Evolutionary conservation across 2,113 vertebrate genomes (phyloP), one percentile per base, ranked within the genome.

Genomic region (Cyprinodon variegatus): DNA sequence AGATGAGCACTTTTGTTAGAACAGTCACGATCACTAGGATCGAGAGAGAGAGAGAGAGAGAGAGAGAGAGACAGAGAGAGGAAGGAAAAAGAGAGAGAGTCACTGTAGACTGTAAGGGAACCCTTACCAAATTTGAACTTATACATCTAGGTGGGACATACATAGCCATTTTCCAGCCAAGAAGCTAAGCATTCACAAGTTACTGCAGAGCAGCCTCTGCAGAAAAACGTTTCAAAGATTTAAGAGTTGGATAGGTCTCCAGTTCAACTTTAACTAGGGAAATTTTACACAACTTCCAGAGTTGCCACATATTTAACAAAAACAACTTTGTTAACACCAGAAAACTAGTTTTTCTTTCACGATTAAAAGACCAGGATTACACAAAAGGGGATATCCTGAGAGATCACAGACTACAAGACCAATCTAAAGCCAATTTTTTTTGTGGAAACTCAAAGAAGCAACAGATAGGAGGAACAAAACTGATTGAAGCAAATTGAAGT

Each of bases 1-100:
- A 93, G 86, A 90, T 91, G 88, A 92, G 89, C 76, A 88, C 88
- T 90, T 90, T 93, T 93, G 86, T 91, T 86, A 92, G 91, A 92
- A 81, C 83, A 91, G 86, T 90, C 88, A 90, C 87, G 86, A 88
- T 90, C 86, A 79, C 85, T 64, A 36, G 75, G 75, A 79, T n/a
- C 46, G 78, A 80, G 84, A 71, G 83, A 81, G 76, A 71, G 79
- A 37, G 74, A 2, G 45, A 70, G 45, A 61, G 74, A 66, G 85
- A 61, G 66, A 4, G 68, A 70, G 62, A 63, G 0, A 65, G 71
- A 81, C 74, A 71, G 78, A 64, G 68, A 36, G 76, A 2, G 48
- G 69, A 43, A 60, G 76, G 84, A 53, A 61, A 3, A 63, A 69
- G 65, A 65, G 0, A 64, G 71, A 66, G 84, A 81, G 84, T 61